phyloP scores from a whole-genome alignment of 2,797 vertebrate genomes.

The Vireo griseus region DNA sequence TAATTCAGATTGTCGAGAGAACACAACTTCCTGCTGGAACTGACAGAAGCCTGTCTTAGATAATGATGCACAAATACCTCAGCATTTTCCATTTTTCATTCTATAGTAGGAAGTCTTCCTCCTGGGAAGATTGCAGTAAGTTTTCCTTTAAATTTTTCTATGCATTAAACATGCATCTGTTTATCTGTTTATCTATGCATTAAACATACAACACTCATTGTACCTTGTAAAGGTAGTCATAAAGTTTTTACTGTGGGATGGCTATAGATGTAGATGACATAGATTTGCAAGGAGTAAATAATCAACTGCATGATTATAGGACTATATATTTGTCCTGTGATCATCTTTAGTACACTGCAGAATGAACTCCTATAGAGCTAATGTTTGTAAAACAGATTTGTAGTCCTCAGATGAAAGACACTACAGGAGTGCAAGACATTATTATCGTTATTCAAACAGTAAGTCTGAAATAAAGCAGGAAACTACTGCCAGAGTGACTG shows the following conservation, averaged over 20 bases:
- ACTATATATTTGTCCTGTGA: neutral
- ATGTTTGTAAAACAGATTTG: conserved; percentile 28
- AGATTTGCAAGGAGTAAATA: conserved; percentile 38
- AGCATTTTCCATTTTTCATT: neutral
- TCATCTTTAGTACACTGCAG: neutral
- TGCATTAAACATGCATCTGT: neutral
- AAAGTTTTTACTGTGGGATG: neutral
- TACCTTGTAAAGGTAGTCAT: neutral
- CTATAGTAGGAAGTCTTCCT: neutral
- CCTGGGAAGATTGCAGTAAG: neutral
- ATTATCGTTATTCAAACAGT: conserved; percentile 48
- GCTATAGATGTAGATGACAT: neutral
- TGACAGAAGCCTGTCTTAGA: neutral
- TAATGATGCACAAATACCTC: neutral
- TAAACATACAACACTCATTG: neutral
- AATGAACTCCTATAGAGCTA: conserved; percentile 26
- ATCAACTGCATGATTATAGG: neutral
- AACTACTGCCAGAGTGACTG: conserved; percentile 30
- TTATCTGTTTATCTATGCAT: too few species aligned
- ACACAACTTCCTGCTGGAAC: neutral
- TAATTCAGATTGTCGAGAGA: neutral
- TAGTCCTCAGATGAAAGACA: conserved; percentile 49
- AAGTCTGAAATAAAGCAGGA: conserved; percentile 49
- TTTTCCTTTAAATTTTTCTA: neutral
- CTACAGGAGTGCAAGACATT: conserved; percentile 38